phyloP scores from a whole-genome alignment of 1,140 invertebrate genomes.

The Acromyrmex heyeri region DNA sequence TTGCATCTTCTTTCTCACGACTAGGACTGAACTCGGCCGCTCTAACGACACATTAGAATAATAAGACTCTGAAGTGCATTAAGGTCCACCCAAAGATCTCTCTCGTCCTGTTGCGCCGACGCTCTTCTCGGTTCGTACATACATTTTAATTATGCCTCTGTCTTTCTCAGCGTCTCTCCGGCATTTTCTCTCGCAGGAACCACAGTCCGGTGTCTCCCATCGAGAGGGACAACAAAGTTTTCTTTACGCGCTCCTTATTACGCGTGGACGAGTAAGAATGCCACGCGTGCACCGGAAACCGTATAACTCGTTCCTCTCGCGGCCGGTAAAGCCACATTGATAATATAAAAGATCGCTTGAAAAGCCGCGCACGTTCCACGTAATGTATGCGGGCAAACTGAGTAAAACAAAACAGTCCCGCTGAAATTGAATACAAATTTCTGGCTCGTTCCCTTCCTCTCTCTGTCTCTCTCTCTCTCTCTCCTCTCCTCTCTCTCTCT shows the following conservation, averaged over 20 bases:
- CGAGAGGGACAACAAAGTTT: constrained; percentile 33
- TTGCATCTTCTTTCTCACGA: constrained; percentile 36
- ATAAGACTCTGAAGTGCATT: constrained; percentile 62
- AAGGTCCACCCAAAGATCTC: constrained; percentile 39
- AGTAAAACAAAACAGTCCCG: constrained; percentile 80
- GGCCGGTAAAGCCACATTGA: constrained; percentile 73
- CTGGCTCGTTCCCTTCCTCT: constrained; percentile 49
- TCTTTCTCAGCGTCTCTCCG: constrained; percentile 28
- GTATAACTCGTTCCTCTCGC: constrained; percentile 11
- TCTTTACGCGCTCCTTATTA: constrained; percentile 38
- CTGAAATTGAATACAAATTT: constrained; percentile 82
- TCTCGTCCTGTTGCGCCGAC: constrained; percentile 5
- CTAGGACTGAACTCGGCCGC: constrained; percentile 9
- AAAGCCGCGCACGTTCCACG: constrained; percentile 74
- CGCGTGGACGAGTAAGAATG: constrained; percentile 35
- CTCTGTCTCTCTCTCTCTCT: not conserved
- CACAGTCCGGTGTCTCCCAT: constrained; percentile 2
- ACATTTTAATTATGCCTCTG: constrained; percentile 54
- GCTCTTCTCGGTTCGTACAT: constrained; percentile 30
- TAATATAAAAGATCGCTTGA: constrained; percentile 79
- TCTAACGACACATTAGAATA: constrained; percentile 60
- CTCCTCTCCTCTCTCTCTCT: not conserved
- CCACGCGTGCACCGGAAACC: constrained; percentile 37
- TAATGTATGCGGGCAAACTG: constrained; percentile 78
- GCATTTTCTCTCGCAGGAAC: constrained; percentile 8